Conservation (phyloP, 2,113 vertebrate genomes). For the Catharus bicknelli region DNA sequence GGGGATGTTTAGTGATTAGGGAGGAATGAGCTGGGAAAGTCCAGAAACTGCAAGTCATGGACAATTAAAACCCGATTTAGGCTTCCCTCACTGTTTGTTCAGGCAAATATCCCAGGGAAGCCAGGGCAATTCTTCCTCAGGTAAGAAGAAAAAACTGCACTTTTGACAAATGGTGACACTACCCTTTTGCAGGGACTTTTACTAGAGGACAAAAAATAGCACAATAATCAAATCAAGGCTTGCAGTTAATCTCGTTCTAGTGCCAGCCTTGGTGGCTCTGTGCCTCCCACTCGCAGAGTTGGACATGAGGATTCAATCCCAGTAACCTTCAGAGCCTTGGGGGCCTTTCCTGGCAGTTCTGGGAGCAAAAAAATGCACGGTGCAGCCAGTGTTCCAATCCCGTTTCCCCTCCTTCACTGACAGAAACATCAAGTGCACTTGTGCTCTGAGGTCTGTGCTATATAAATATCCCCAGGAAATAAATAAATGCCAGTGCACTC, state of each 20-base stretch:
- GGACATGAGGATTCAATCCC: not conserved
- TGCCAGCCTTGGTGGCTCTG: not conserved
- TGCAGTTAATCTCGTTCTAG: not conserved
- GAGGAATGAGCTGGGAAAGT: slow-evolving; percentile 19
- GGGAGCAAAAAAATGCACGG: not conserved
- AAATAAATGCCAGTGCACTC: slow-evolving; percentile 68
- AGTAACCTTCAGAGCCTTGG: slow-evolving; percentile 3
- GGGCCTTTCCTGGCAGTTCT: not conserved
- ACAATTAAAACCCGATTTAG: not conserved
- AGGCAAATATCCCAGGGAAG: not conserved
- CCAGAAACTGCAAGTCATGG: not conserved
- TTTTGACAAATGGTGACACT: not conserved
- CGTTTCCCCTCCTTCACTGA: slow-evolving; percentile 43
- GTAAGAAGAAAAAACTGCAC: not conserved
- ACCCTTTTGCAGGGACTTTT: not conserved
- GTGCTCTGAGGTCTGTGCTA: slow-evolving; percentile 66
- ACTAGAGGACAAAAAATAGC: not conserved
- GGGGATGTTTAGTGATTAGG: not conserved
- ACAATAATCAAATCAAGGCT: not conserved
- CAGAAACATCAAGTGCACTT: slow-evolving; percentile 60
- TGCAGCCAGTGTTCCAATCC: slow-evolving; percentile 19
- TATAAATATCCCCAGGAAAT: slow-evolving; percentile 73
- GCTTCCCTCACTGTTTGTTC: not conserved
- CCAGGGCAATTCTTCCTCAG: not conserved
- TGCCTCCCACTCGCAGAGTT: not conserved